Evolutionary conservation across 2,888 invertebrate species (phyloP).

Genomic region (Morpho helenor): DNA sequence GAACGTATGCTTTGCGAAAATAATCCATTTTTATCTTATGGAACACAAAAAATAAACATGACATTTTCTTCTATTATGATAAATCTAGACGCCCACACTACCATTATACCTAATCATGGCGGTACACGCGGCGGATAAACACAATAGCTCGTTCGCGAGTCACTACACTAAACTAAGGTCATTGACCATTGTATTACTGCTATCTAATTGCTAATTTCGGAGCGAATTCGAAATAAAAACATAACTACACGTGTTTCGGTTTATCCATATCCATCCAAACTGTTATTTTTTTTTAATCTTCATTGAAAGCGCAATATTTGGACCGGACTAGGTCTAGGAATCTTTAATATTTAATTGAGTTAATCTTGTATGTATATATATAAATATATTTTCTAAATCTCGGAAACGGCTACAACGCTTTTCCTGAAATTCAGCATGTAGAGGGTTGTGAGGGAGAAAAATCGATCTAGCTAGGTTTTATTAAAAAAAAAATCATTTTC

Average conservation of each 20-base stretch:
- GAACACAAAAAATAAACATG: neutral
- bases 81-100: conserved; percentile 7
- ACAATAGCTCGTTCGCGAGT: conserved; percentile 22
- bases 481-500: too few relatives aligned
- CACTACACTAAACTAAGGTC: conserved; percentile 13
- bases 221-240: conserved; percentile 1
- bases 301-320: neutral
- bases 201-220: conserved; percentile 11
- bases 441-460: too few relatives aligned
- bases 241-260: neutral
- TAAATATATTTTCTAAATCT: too few relatives aligned
- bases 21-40: too few relatives aligned
- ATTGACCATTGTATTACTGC: conserved; percentile 19
- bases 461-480: too few relatives aligned
- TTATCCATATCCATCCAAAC: neutral
- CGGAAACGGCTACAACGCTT: too few relatives aligned
- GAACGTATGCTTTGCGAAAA: too few relatives aligned
- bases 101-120: conserved; percentile 1
- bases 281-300: neutral
- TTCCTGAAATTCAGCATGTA: too few relatives aligned
- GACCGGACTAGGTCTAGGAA: too few relatives aligned
- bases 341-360: too few relatives aligned
- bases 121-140: neutral
- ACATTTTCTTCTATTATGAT: conserved; percentile 6
- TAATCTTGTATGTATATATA: too few relatives aligned